Evolutionary conservation across 1,140 invertebrate genomes (phyloP).

Genomic region (Rhyacophila brunnea): DNA sequence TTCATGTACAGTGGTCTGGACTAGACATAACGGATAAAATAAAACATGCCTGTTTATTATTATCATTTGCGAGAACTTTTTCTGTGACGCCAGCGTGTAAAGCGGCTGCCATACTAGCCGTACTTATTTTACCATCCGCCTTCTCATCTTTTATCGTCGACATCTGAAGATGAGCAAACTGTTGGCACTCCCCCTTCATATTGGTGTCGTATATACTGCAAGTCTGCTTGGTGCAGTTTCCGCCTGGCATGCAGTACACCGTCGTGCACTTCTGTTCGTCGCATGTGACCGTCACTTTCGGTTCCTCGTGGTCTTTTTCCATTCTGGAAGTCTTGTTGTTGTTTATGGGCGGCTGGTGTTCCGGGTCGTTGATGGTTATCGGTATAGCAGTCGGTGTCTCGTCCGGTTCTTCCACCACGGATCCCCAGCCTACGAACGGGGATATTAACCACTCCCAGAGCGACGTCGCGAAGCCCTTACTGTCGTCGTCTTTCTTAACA

Average conservation of each 20-base stretch:
- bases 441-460: slow-evolving; percentile 52
- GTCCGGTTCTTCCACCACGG: slow-evolving; percentile 28
- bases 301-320: slow-evolving; percentile 25
- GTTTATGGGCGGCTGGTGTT: not conserved
- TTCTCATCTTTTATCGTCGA: slow-evolving; percentile 1
- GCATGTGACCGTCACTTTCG: slow-evolving; percentile 47
- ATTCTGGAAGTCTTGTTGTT: slow-evolving; percentile 10
- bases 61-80: too few relatives aligned
- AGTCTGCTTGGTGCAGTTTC: slow-evolving; percentile 42
- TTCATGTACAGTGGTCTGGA: too few relatives aligned
- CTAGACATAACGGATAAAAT: too few relatives aligned
- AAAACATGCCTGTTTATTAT: too few relatives aligned
- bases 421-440: slow-evolving; percentile 49
- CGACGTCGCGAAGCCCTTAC: slow-evolving; percentile 45
- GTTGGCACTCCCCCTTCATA: slow-evolving; percentile 47
- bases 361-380: not conserved
- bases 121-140: slow-evolving; percentile 10
- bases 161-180: slow-evolving; percentile 38
- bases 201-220: slow-evolving; percentile 54
- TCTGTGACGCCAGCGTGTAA: too few relatives aligned
- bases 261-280: slow-evolving; percentile 52
- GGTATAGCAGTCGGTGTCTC: not conserved
- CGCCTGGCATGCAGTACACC: slow-evolving; percentile 43
- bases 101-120: too few relatives aligned
- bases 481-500: slow-evolving; percentile 27